Evolutionary conservation across 2,113 vertebrate genomes (phyloP).

Genomic region (Crotalus viridis): DNA sequence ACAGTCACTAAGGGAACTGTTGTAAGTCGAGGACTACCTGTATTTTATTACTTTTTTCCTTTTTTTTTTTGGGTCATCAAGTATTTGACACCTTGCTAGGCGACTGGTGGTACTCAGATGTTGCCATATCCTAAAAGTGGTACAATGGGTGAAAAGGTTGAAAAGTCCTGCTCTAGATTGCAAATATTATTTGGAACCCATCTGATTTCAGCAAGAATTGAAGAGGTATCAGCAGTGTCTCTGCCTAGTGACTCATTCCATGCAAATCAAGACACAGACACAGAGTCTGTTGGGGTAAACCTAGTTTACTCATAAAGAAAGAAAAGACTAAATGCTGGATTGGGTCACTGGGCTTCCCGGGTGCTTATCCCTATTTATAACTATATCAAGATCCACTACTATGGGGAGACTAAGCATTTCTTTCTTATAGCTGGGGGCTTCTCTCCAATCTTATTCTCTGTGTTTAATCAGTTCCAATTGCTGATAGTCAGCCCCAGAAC

Average conservation of each 20-base stretch:
- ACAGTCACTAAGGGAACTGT: no score
- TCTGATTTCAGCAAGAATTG: not conserved
- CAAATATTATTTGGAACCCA: not conserved
- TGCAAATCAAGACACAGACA: not conserved
- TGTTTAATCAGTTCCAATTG: not conserved
- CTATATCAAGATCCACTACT: not conserved
- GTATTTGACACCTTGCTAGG: no score
- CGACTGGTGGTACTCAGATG: no score
- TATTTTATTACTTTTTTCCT: no score
- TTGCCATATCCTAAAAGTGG: no score
- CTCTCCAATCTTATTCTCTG: not conserved
- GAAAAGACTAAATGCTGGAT: not conserved
- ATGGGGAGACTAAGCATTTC: not conserved
- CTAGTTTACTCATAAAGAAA: not conserved
- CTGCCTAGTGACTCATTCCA: not conserved
- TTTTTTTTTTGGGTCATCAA: no score
- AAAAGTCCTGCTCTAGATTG: no score
- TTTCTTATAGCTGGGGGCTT: no score
- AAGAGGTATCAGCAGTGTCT: not conserved
- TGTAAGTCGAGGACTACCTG: no score
- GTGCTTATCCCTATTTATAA: not conserved
- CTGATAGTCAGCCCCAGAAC: not conserved
- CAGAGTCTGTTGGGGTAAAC: not conserved
- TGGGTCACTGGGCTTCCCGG: not conserved
- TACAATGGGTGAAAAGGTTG: no score